Base-by-base conservation (phyloP, 2,797 vertebrate genomes). In the Naso thynnoides region DNA sequence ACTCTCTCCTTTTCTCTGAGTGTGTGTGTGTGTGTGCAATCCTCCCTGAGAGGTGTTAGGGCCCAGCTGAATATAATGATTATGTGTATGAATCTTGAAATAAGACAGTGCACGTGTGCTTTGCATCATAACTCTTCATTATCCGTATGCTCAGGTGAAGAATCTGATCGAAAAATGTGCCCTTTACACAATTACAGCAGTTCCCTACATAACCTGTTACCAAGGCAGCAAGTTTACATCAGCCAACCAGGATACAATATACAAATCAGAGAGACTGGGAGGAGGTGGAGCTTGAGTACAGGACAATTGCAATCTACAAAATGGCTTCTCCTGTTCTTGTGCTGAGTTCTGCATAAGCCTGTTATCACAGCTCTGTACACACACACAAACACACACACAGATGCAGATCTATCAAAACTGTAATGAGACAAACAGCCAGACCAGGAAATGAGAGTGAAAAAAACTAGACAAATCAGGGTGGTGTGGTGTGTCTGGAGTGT, bases 391-490 rank as follows among this genome's bases (percentile, higher is more conserved):
- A 54, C 27, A 38, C 45, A 57, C 27, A 69, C 55, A 31, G 55
- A 64, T 29, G 66, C 19, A 79, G 57, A 86, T 81, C 81, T 73
- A 89, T 88, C 83, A 75, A 77, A 81, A 60, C 54, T 38, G 38
- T 86, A 86, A 89, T 3, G 16, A 85, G 69, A 81, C 73, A 73
- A 82, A 76, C 72, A 77, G 53, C 53, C 69, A 61, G 27, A 84
- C 18, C 81, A 90, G 89, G 84, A 92, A 92, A 92, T 89, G 61
- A 90, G 80, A 74, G 76, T 52, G 38, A 1, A 44, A 58, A 42
- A 47, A 23, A 67, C 18, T 10, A 23, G 39, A 36, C 1, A 63
- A 38, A 50, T n/a, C 24, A n/a, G 5, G 8, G 36, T 18, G 36
- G 21, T 41, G 23, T 13, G 50, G 24, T 50, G 69, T 36, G 55